These are phyloP conservation scores for Temnothorax ravouxi DNA, from an alignment of 2,888 invertebrate genomes.

Conservation along the genomic window DNA sequence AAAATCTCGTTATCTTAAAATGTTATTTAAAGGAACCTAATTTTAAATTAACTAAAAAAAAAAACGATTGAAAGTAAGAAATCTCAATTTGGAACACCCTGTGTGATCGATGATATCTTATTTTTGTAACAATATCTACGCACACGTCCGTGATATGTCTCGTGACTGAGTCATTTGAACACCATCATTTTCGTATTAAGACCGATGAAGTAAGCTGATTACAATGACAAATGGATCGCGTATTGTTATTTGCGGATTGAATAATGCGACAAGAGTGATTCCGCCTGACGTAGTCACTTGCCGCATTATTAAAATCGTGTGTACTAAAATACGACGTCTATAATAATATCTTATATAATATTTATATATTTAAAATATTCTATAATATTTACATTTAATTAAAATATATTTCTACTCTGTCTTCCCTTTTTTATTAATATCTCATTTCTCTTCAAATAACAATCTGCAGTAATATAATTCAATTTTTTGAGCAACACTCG, in stretches of 20 bases:
- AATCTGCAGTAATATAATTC: slow-evolving; percentile 11
- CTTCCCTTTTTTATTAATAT: neutral
- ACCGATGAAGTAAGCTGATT: slow-evolving; percentile 62
- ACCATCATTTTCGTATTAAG: slow-evolving; percentile 62
- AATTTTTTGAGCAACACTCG: neutral
- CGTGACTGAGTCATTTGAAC: slow-evolving; percentile 57
- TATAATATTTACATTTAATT: neutral
- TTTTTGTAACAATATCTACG: no score
- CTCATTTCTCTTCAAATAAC: neutral
- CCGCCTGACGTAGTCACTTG: neutral
- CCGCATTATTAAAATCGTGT: neutral
- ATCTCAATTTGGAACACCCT: neutral
- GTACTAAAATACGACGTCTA: neutral
- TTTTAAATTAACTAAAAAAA: neutral
- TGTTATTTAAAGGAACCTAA: neutral
- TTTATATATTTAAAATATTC: neutral
- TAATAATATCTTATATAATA: neutral
- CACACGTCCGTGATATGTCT: slow-evolving; percentile 26
- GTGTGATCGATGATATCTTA: slow-evolving; percentile 24
- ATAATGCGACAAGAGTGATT: neutral
- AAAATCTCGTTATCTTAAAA: neutral
- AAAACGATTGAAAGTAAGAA: neutral
- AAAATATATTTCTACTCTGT: neutral
- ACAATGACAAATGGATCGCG: slow-evolving; percentile 27
- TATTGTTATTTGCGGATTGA: slow-evolving; percentile 31